Evolutionary conservation across 92 coral and sea anemone species (phyloP).

Genomic region (Porites divaricata): DNA sequence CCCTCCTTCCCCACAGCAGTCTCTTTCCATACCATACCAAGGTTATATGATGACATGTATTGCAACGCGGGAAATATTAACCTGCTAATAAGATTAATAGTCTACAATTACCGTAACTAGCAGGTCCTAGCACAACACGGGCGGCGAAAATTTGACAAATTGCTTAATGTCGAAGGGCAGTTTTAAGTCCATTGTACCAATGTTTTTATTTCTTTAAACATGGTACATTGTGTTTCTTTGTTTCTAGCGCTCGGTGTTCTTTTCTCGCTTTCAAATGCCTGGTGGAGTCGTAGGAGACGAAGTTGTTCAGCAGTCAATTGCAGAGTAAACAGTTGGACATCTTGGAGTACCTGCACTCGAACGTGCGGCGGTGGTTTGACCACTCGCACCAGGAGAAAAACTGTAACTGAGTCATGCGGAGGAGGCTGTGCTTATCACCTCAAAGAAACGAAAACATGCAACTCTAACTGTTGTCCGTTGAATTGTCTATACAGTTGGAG

Average conservation of each 20-base stretch:
- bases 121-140: neutral
- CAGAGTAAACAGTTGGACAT: slow-evolving; percentile 67
- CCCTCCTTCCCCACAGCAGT: too few relatives aligned
- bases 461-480: slow-evolving; percentile 71
- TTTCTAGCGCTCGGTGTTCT: neutral
- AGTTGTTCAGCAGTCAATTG: slow-evolving; percentile 64
- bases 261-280: slow-evolving; percentile 30
- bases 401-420: slow-evolving; percentile 50
- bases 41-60: too few relatives aligned
- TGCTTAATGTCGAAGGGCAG: neutral
- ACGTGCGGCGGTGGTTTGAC: slow-evolving; percentile 70
- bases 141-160: neutral
- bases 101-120: too few relatives aligned
- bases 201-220: neutral
- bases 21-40: too few relatives aligned
- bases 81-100: too few relatives aligned
- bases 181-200: neutral
- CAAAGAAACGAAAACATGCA: slow-evolving; percentile 59
- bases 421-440: slow-evolving; percentile 52
- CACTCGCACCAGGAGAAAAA: slow-evolving; percentile 53
- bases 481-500: slow-evolving; percentile 79
- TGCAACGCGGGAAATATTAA: too few relatives aligned
- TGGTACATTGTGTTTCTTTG: neutral
- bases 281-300: slow-evolving; percentile 63
- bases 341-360: slow-evolving; percentile 68